Evolutionary conservation across 30 jellyfish, hydroid and myxozoan genomes (phyloP).

Genomic region (Aurelia sp.): DNA sequence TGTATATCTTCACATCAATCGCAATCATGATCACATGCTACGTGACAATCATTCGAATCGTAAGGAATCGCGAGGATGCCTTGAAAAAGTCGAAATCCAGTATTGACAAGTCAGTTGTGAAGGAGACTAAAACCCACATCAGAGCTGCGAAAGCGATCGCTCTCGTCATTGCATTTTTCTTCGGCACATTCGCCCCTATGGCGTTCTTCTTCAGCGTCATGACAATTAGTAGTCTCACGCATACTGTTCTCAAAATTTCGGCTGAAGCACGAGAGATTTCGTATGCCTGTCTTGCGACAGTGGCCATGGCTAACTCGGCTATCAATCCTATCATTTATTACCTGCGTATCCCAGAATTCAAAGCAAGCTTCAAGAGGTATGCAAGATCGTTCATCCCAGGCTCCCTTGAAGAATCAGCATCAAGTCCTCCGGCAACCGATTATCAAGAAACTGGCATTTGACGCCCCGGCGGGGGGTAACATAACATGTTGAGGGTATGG

Average conservation of each 20-base stretch:
- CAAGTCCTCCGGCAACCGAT: too few species aligned
- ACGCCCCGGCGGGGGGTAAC: too few species aligned
- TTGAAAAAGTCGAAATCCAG: background rate
- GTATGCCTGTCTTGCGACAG: constrained; percentile 58
- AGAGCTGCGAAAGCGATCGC: constrained; percentile 38
- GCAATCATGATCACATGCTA: constrained; percentile 55
- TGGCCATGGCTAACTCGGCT: constrained; percentile 66
- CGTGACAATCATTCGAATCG: constrained; percentile 37
- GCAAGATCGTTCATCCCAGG: background rate
- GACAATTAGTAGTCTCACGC: constrained; percentile 11
- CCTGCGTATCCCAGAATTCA: constrained; percentile 70
- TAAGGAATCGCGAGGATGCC: constrained; percentile 4
- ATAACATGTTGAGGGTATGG: too few species aligned
- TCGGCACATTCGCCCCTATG: constrained; percentile 39
- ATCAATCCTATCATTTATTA: constrained; percentile 82
- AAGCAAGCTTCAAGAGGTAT: constrained; percentile 32
- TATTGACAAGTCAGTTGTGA: too few species aligned
- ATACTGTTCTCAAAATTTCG: background rate
- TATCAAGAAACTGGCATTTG: too few species aligned
- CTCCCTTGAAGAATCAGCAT: too few species aligned
- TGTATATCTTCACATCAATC: constrained; percentile 23
- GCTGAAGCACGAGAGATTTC: constrained; percentile 20
- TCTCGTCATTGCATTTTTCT: constrained; percentile 17
- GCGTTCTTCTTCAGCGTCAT: constrained; percentile 39
- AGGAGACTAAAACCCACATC: constrained; percentile 20